These are phyloP conservation scores for Amyelois transitella DNA, from an alignment of 1,140 invertebrate genomes.

Conservation along the genomic window DNA sequence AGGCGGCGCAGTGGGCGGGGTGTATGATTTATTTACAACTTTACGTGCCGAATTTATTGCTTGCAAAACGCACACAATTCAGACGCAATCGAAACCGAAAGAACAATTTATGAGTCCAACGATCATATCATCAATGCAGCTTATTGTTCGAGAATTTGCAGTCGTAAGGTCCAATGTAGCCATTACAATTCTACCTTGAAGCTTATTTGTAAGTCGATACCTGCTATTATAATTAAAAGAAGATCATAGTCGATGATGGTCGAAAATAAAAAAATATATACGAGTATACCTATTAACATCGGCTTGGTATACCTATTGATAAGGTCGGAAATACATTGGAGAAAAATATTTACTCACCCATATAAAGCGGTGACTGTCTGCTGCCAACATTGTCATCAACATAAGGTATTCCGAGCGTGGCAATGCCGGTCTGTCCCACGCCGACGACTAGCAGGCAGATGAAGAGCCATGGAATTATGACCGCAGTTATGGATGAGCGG, in stretches of 20 bases:
- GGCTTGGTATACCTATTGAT: too few relatives aligned
- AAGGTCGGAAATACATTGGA: constrained; percentile 5
- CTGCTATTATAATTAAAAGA: not conserved
- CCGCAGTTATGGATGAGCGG: constrained; percentile 84
- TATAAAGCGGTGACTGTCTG: constrained; percentile 94
- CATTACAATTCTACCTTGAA: constrained; percentile 1
- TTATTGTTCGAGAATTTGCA: not conserved
- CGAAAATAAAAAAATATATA: too few relatives aligned
- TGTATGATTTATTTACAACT: constrained; percentile 32
- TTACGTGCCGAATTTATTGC: constrained; percentile 27
- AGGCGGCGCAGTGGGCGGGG: constrained; percentile 29
- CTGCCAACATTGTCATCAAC: constrained; percentile 95
- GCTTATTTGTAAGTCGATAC: not conserved
- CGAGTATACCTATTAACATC: too few relatives aligned
- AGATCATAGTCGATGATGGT: too few relatives aligned
- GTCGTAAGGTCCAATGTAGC: not conserved
- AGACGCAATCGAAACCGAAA: constrained; percentile 7
- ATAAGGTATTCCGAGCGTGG: constrained; percentile 94
- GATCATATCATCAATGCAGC: not conserved
- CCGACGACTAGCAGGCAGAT: constrained; percentile 91
- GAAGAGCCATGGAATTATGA: constrained; percentile 90
- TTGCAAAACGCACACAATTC: constrained; percentile 5
- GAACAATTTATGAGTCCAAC: constrained; percentile 7
- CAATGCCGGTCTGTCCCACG: constrained; percentile 94
- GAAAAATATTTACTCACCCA: constrained; percentile 79